Evolutionary conservation across 37 sponge, comb jelly and placozoan species (phyloP), one percentile per base, ranked within the genome.

Genomic region (Aplysina aerophoba): DNA sequence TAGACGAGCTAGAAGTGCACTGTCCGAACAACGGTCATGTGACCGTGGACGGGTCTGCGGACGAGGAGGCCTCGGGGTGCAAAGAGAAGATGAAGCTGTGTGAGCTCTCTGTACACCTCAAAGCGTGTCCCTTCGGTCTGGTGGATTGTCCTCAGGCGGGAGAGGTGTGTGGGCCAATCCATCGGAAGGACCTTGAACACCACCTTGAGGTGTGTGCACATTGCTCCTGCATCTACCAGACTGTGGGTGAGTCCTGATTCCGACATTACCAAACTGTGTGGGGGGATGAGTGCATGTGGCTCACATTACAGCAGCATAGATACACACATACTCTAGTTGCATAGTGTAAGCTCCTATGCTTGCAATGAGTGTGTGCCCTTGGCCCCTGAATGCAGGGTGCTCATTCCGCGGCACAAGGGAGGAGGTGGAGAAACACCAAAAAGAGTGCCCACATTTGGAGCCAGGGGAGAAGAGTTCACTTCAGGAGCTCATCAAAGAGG

Each of bases 1-100:
- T 96, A 6, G 88, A 92, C 16, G 95, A 91, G 38, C 90, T 96
- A n/a, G 44, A 40, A 21, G 90, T 96, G 44, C 86, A 94, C 71
- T 96, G 97, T 69, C 87, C 78, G 4, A 75, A 75, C 37, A 24
- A 25, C n/a, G 2, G 37, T n/a, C n/a, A n/a, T n/a, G n/a, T n/a
- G n/a, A n/a, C n/a, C n/a, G n/a, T n/a, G n/a, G n/a, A n/a, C n/a
- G n/a, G n/a, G n/a, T n/a, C 17, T 15, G 83, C 41, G 16, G 90
- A 83, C 73, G 79, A 40, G 25, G 95, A 94, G 39, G 74, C 83
- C 6, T 82, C 54, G 0, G 97, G 97, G 3, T 96, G 97, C 71
- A 50, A 41, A 39, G 91, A 94, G 81, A 80, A 67, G 74, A 68
- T 96, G 15, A 84, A 86, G 61, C 65, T 91, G 15, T 89, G 95